Conservation (phyloP, 2,113 vertebrate genomes). For the Labeo catla region DNA sequence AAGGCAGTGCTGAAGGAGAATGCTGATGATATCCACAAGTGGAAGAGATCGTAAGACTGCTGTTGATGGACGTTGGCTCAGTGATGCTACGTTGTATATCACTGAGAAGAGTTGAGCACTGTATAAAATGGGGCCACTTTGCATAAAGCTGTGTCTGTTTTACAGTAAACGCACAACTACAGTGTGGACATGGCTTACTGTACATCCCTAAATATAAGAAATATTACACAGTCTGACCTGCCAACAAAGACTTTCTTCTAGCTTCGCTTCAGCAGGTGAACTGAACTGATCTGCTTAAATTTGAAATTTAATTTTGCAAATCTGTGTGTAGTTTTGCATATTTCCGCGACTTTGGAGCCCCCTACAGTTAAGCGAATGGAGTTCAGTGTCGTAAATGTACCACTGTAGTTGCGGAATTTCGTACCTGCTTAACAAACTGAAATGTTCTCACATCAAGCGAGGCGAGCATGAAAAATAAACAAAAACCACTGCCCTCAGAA, state of each 20-base stretch:
- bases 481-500: neutral
- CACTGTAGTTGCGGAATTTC: too few species aligned
- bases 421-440: too few species aligned
- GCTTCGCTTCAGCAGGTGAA: neutral
- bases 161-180: neutral
- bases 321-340: neutral
- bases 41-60: slow-evolving; percentile 70
- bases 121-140: neutral
- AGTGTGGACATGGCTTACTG: neutral
- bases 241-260: neutral
- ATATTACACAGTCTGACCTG: neutral
- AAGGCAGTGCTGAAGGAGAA: slow-evolving; percentile 54
- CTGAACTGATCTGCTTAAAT: neutral
- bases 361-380: neutral
- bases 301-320: neutral
- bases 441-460: too few species aligned
- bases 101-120: neutral
- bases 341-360: neutral
- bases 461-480: neutral
- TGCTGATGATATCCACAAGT: slow-evolving; percentile 67
- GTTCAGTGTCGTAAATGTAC: too few species aligned
- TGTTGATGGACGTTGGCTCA: neutral
- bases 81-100: neutral
- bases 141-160: neutral
- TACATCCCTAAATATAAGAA: neutral